Base-by-base conservation (phyloP, 2,888 invertebrate genomes). In the Vannuccia rotundouncinata region DNA sequence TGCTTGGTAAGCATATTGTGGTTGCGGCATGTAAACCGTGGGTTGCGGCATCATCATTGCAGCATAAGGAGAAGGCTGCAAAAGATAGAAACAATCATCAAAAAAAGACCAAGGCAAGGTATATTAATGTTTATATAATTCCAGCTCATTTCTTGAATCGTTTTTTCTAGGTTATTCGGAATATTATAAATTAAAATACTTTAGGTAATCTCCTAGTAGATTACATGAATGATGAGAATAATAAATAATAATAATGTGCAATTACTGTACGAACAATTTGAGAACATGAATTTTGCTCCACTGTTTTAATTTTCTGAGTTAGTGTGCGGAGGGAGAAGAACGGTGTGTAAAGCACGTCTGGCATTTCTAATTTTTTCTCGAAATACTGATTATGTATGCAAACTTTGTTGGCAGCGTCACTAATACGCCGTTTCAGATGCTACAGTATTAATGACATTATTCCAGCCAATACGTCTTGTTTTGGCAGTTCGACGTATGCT, bases 31-130 rank as follows among this genome's bases (percentile, higher is more conserved):
- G 22, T 66, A 66, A 5, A 66, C 66, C 2, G 66, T 66, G 5
- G 66, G 66, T 27, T 66, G 66, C 25, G 66, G 66, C 66, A 66
- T 66, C 66, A 66, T 66, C 66, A 66, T 66, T 13, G 66, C 66
- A n/a, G 66, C 66, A 66, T 66, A 66, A 22, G 66, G 66, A 17
- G 66, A 66, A 66, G 66, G 66, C 66, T 66, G 66, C 25, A 66
- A 66, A 5, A 66, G 25, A 13, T 13, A n/a, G 66, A 66, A 2
- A 66, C 5, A 13, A 66, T n/a, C 25, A n/a, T 22, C 25, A 66
- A 13, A 22, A n/a, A 13, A 66, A 66, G 13, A 22, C 25, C 66
- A 66, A 5, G 17, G 45, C 17, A 13, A 45, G 10, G 17, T 17
- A 45, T 45, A 13, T 45, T 45, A 45, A 45, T 13, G 10, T 45